These are phyloP conservation scores for Standfussiana lucernea DNA, from an alignment of 2,888 invertebrate genomes.

Conservation along the genomic window DNA sequence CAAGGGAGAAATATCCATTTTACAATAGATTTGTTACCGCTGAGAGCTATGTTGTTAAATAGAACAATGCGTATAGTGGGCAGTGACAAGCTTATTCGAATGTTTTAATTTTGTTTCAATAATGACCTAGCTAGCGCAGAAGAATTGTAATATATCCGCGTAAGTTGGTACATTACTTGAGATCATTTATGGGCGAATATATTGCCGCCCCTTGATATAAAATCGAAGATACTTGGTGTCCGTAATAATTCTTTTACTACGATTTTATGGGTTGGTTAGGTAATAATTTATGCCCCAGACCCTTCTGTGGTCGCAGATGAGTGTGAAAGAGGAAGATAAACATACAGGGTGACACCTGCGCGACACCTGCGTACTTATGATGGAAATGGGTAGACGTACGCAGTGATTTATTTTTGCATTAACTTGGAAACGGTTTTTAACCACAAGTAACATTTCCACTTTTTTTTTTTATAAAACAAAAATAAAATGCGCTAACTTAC, in stretches of 20 bases:
- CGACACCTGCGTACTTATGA: slow-evolving; percentile 21
- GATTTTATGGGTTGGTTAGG: slow-evolving; percentile 55
- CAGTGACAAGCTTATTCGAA: slow-evolving; percentile 12
- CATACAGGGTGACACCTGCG: slow-evolving; percentile 22
- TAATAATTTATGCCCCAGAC: slow-evolving; percentile 54
- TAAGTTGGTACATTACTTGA: slow-evolving; percentile 18
- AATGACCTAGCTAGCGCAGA: not conserved
- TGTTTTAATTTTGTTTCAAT: slow-evolving; percentile 10
- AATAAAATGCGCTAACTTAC: not conserved
- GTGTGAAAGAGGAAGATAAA: slow-evolving; percentile 32
- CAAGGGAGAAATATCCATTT: slow-evolving; percentile 39
- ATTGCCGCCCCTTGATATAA: slow-evolving; percentile 50
- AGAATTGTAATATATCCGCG: slow-evolving; percentile 23
- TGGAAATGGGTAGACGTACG: slow-evolving; percentile 13
- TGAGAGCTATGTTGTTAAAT: slow-evolving; percentile 27
- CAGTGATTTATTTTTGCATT: not conserved
- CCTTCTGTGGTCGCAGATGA: slow-evolving; percentile 40
- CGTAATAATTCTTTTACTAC: slow-evolving; percentile 61
- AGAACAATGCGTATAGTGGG: slow-evolving; percentile 37
- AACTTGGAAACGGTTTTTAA: not conserved
- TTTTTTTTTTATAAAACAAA: not conserved
- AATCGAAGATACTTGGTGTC: slow-evolving; percentile 45
- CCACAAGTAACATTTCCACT: not conserved
- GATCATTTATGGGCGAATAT: slow-evolving; percentile 38
- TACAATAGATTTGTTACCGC: slow-evolving; percentile 50